Evolutionary conservation across 1,140 invertebrate genomes (phyloP), one percentile per base, ranked within the genome.

Genomic region (Chrysopa pallens): DNA sequence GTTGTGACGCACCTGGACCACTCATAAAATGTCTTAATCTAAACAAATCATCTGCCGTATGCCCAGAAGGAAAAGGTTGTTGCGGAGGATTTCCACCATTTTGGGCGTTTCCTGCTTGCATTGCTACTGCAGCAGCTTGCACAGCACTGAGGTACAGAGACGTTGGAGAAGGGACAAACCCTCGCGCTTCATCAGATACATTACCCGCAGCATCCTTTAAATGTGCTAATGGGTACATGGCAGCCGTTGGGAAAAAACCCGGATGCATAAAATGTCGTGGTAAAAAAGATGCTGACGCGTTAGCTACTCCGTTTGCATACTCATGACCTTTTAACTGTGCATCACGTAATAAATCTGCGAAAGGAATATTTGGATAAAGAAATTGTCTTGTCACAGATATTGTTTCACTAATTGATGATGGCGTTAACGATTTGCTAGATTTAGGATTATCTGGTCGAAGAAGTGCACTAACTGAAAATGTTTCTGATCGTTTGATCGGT

Each of bases 391-490:
- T 64, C n/a, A 69, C 63, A n/a, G 66, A 67, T 42, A 66, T 64
- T 12, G 58, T 63, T 45, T 69, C 62, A 38, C 70, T 60, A 48
- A 71, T 67, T 38, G 69, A 60, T 41, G 64, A 61, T 36, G 56
- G 47, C n/a, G 58, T 56, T 53, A 53, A 61, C 46, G 52, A 66
- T 66, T 60, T 68, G 56, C 55, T 67, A 45, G 67, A 55, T 61
- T 75, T 69, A 2, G 76, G 80, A 14, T 78, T 72, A 57, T 86
- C 81, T 39, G 82, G 79, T 59, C 79, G 69, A 9, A 85, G 58
- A 5, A 85, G 60, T 0, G 80, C 83, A 38, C 75, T 81, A 6
- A 85, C 81, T 43, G 79, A 84, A 55, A 85, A 85, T 6, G 76
- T 70, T 58, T 84, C 77, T 6, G 79, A 84, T 63, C 77, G 74